Evolutionary conservation across 2,888 invertebrate genomes (phyloP), one percentile per base, ranked within the genome.

Genomic region (Eupithecia centaureata): DNA sequence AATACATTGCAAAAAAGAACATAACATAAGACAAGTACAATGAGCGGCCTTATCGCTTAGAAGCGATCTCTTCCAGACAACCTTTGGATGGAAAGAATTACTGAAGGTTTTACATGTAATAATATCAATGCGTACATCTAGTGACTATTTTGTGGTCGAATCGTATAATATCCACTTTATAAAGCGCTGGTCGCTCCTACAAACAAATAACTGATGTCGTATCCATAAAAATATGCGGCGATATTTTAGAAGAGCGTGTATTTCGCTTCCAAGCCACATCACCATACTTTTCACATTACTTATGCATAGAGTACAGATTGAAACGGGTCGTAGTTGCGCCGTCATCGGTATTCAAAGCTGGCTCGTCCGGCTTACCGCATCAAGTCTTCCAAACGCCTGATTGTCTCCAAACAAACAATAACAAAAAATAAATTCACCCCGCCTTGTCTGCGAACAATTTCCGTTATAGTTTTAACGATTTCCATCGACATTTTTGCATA

Each of bases 251-350:
- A 73, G 47, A 47, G 83, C 83, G 83, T 86, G 84, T 89, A 84
- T 86, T 83, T 86, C 86, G 88, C 85, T 83, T 84, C 82, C 85
- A 80, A 77, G 86, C 81, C 81, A 84, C 82, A 88, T 89, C 87
- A 90, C 89, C 91, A 91, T 90, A 91, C 91, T 90, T 92, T 92
- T 88, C 89, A 86, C 90, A 93, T 93, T 92, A 92, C 86, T 91
- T 92, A 93, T 91, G 91, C 92, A 92, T 92, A 91, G 92, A 89
- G 86, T 91, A 90, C 86, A 91, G 91, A 92, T 92, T 92, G 92
- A 90, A 92, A 88, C 90, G 90, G 86, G 86, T 86, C 82, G 88
- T 86, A 87, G 89, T 87, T 86, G 90, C 80, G 75, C 81, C 85
- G 88, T 91, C 91, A 91, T 90, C 90, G 89, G 89, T 87, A 91